A percentile compares a stretch with the other conserved stretches of the same genome.
Conservation (phyloP, 2,797 vertebrate species). For the Oryzias sinensis region DNA sequence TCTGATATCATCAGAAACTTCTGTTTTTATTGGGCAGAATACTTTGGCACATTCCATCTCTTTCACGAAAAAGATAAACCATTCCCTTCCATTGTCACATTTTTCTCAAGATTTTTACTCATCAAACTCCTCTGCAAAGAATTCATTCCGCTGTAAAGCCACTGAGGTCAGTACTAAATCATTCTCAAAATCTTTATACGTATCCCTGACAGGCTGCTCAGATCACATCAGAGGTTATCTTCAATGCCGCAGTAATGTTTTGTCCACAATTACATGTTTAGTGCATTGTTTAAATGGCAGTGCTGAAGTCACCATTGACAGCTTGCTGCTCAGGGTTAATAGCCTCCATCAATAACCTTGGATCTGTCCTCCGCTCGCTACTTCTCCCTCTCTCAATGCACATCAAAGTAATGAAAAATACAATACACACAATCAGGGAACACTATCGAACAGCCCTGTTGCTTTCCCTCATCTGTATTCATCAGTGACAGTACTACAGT, state of each 20-base stretch:
- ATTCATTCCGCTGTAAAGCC: conserved; percentile 33
- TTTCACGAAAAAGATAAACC: conserved; percentile 37
- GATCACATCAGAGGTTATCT: conserved; percentile 59
- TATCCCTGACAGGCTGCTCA: conserved; percentile 49
- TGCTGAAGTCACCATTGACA: conserved; percentile 69
- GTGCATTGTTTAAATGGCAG: conserved; percentile 71
- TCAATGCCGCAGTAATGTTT: conserved; percentile 63
- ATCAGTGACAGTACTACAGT: conserved; percentile 69
- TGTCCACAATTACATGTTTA: conserved; percentile 68
- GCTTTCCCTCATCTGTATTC: conserved; percentile 67
- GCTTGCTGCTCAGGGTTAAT: conserved; percentile 65
- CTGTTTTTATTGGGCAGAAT: conserved; percentile 35
- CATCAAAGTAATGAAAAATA: conserved; percentile 76
- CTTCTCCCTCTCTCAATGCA: conserved; percentile 66
- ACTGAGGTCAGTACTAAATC: conserved; percentile 56
- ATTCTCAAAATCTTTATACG: conserved; percentile 55
- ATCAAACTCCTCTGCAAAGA: conserved; percentile 9
- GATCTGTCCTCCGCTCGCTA: conserved; percentile 65
- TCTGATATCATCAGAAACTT: conserved; percentile 52
- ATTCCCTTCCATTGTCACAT: conserved; percentile 20
- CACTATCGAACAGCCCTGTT: conserved; percentile 61
- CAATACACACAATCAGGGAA: conserved; percentile 72
- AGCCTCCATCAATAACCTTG: conserved; percentile 78
- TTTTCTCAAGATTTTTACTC: conserved; percentile 14
- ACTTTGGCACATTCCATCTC: conserved; percentile 24